Conservation (phyloP, 1,140 invertebrate genomes). For the Heliconius hermathena region DNA sequence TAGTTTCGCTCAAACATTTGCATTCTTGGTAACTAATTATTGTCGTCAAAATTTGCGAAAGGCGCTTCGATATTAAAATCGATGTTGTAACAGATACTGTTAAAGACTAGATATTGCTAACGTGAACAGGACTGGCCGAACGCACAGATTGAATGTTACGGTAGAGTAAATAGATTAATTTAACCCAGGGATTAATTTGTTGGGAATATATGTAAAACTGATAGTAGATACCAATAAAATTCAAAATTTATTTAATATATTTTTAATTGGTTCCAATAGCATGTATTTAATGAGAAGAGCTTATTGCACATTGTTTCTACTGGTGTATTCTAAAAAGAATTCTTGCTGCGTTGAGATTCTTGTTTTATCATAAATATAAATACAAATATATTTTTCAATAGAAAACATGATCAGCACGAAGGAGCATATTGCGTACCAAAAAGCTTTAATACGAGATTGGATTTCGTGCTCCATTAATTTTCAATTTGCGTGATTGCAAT, state of each 20-base stretch:
- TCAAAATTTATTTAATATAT: too few species aligned
- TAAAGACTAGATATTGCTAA: background rate
- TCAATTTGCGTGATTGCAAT: constrained; percentile 80
- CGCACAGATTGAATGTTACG: constrained; percentile 10
- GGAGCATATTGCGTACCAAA: constrained; percentile 29
- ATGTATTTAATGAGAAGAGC: background rate
- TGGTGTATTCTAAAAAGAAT: background rate
- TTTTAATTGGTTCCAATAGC: too few species aligned
- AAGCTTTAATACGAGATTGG: constrained; percentile 75
- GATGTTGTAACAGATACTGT: background rate
- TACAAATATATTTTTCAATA: constrained; percentile 16
- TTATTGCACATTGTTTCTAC: background rate
- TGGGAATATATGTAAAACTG: too few species aligned
- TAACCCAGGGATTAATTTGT: too few species aligned
- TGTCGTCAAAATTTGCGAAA: background rate
- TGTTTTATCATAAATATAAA: constrained; percentile 2
- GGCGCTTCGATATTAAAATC: background rate
- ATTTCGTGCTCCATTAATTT: constrained; percentile 79
- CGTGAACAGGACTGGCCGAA: background rate
- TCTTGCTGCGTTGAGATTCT: background rate
- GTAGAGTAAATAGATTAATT: background rate
- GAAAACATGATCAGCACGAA: constrained; percentile 26
- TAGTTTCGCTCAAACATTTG: too few species aligned
- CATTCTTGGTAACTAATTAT: background rate
- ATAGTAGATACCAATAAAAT: too few species aligned